Base-by-base conservation (phyloP, 2,113 vertebrate species). In the Albula goreensis region DNA sequence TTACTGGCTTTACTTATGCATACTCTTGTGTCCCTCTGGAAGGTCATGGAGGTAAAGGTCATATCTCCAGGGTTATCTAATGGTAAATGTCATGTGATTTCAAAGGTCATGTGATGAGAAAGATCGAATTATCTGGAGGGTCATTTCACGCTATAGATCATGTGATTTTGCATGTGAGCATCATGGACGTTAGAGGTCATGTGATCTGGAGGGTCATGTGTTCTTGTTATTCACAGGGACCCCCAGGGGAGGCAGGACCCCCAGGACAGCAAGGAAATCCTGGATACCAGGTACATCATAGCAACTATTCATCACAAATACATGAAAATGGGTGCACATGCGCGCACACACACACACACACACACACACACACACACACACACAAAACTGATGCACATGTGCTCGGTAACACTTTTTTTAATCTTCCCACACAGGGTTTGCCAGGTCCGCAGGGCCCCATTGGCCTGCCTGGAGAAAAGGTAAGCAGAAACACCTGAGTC, bases 221-320 rank as follows among this genome's bases (percentile, higher is more conserved):
- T 74, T 86, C 15, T 78, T 74, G 83, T 49, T 89, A 13, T 90
- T 90, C 0, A 51, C 88, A 98, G 97, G 98, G 98, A 63, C 95
- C 94, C 80, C 88, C 91, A 1, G 97, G 98, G 91, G 97, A 98
- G 57, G 90, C 95, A 0, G 98, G 98, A 0, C 95, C 97, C 10
- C 93, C 95, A 0, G 98, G 98, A 81, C 98, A 99, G 87, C 98
- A 98, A 87, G 98, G 98, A 78, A 97, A 96, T 87, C 97, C 97
- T 0, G 97, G 98, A 50, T 89, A 92, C 1, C 97, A 98, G 95
- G 98, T 99, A 93, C 12, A 52, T 13, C 49, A 85, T 22, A 11
- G 56, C 17, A 13, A 25, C 48, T 11, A 8, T 77, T 31, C 5
- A 74, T 82, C 48, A 83, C 11, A 48, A 63, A 63, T 13, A 15